Percentiles rank a stretch among this genome's conserved stretches.
Evolutionary conservation across 2,888 invertebrate species (phyloP).

Genomic region (Diarsia mendica): DNA sequence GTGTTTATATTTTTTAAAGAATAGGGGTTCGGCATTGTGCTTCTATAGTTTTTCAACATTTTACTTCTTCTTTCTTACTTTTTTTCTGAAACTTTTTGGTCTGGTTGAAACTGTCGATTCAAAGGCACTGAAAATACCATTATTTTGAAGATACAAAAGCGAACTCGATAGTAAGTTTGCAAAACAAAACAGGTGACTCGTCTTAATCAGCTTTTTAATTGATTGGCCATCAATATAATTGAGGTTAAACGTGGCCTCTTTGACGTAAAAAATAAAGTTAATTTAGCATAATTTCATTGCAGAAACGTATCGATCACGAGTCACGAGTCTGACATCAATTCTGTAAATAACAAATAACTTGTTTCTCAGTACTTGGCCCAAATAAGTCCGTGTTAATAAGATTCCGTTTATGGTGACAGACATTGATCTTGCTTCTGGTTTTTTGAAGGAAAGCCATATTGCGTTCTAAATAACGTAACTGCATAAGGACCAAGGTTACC

Average conservation of each 20-base stretch:
- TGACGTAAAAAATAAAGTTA: constrained; percentile 2
- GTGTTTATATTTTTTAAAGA: not conserved
- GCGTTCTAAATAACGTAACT: too few relatives aligned
- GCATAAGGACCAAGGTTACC: too few relatives aligned
- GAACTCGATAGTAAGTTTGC: not conserved
- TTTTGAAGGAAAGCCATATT: constrained; percentile 2
- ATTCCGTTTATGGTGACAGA: constrained; percentile 26
- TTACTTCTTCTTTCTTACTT: too few relatives aligned
- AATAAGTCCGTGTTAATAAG: constrained; percentile 40
- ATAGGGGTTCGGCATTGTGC: not conserved
- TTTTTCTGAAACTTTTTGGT: too few relatives aligned
- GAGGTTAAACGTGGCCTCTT: not conserved
- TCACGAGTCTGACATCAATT: constrained; percentile 16
- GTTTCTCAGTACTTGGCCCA: constrained; percentile 46
- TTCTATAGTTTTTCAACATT: not conserved
- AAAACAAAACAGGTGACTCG: not conserved
- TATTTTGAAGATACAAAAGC: not conserved
- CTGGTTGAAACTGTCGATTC: too few relatives aligned
- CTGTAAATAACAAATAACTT: constrained; percentile 26
- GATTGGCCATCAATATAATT: constrained; percentile 5
- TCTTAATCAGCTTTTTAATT: not conserved
- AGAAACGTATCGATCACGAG: constrained; percentile 10
- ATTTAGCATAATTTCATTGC: constrained; percentile 23
- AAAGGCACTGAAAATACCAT: too few relatives aligned
- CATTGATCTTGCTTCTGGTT: constrained; percentile 41